Base-by-base conservation (phyloP, 2,888 invertebrate species). In the Amphipyra tragopoginis region DNA sequence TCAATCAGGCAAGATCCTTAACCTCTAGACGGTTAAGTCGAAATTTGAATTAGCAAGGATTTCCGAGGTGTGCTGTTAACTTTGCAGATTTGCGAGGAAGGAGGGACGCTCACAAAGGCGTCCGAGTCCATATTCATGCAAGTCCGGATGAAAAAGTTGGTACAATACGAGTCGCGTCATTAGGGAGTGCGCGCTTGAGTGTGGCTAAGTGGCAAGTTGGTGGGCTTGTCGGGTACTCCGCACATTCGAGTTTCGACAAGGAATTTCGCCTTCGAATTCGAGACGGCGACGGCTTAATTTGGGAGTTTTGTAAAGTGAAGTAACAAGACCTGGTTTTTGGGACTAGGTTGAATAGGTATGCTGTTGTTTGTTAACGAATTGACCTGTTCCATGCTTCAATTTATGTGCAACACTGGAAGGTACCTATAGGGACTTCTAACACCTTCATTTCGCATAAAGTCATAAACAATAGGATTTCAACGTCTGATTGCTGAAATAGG, bases 121-220 rank as follows among this genome's bases (percentile, higher is more conserved):
- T 75, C 75, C 75, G 70, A 77, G 79, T 73, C 83, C 87, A 89
- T 89, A 89, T 88, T 90, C 88, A 89, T 84, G 84, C 83, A 79
- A 84, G 77, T 82, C 78, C 82, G 84, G 75, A 79, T 79, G 85
- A 85, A 86, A 87, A 90, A 90, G 86, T 90, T 89, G 83, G 85
- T 85, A 90, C 89, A 89, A 90, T 89, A 73, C 83, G 78, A 72
- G 81, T 71, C 79, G 83, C 88, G 85, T 90, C 90, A 88, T 89
- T 90, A 89, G 83, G 80, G 83, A 79, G 75, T 66, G 77, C 72
- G 67, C 75, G 75, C 80, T 68, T 72, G 78, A 80, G 78, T 77
- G 76, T 75, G 75, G 81, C 81, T 85, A 85, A 89, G 89, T 88
- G 88, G 84, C 82, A 87, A 90, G 89, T 89, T 87, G 77, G 63